phyloP scores from a whole-genome alignment of 35 echinoderm and acorn worm species.

The Eucidaris tribuloides region DNA sequence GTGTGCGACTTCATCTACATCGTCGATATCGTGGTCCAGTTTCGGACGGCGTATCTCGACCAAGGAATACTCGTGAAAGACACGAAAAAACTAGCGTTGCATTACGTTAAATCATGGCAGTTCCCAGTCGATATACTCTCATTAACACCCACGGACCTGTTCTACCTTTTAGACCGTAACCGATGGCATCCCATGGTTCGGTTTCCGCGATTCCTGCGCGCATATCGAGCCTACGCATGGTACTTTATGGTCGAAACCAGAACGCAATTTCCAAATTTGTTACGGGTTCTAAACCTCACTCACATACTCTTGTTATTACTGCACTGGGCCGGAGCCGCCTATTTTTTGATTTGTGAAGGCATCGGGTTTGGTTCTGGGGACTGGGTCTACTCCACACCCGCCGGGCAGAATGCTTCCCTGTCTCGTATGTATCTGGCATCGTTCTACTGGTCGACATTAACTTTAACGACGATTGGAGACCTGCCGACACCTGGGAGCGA shows the following conservation, averaged over 20 bases:
- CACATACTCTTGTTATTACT: slow-evolving; percentile 69
- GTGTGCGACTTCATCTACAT: slow-evolving; percentile 78
- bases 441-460: slow-evolving; percentile 87
- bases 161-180: slow-evolving; percentile 44
- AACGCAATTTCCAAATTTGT: slow-evolving; percentile 57
- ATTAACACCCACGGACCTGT: slow-evolving; percentile 55
- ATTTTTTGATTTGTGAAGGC: slow-evolving; percentile 55
- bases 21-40: slow-evolving; percentile 76
- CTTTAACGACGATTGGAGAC: slow-evolving; percentile 85
- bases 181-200: slow-evolving; percentile 33
- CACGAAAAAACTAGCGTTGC: slow-evolving; percentile 30
- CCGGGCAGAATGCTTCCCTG: slow-evolving; percentile 33
- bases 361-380: slow-evolving; percentile 57
- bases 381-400: slow-evolving; percentile 60
- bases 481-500: slow-evolving; percentile 48
- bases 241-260: slow-evolving; percentile 59
- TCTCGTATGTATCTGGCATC: slow-evolving; percentile 61
- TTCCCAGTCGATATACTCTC: slow-evolving; percentile 62
- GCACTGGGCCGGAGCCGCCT: slow-evolving; percentile 67
- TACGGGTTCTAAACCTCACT: slow-evolving; percentile 62
- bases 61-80: slow-evolving; percentile 75
- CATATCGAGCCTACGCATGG: slow-evolving; percentile 51
- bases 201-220: slow-evolving; percentile 67
- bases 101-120: slow-evolving; percentile 59
- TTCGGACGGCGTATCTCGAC: slow-evolving; percentile 70